Conservation (phyloP, 2,113 vertebrate species). For the Rhegmatorhina hoffmannsi region DNA sequence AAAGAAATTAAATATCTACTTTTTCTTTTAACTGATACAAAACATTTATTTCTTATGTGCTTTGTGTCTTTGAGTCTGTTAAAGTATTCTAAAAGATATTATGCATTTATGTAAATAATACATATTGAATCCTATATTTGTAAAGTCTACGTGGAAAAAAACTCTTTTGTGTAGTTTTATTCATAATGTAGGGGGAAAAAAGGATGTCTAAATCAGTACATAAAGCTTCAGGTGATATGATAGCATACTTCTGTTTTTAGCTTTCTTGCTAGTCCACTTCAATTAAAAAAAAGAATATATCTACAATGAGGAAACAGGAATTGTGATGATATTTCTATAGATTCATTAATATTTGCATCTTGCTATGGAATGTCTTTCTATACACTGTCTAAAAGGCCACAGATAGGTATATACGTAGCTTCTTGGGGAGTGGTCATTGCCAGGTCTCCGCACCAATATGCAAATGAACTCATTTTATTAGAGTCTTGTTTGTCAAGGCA, state of each 20-base stretch:
- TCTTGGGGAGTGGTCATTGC: neutral
- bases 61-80: neutral
- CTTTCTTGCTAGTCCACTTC: neutral
- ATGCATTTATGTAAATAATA: neutral
- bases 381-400: neutral
- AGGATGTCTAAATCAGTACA: neutral
- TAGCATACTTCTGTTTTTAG: neutral
- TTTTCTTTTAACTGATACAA: neutral
- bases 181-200: neutral
- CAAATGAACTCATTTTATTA: neutral
- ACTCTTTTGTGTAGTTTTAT: neutral
- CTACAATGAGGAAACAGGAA: neutral
- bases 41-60: neutral
- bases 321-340: neutral
- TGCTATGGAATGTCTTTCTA: neutral
- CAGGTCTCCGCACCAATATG: neutral
- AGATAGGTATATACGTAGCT: neutral
- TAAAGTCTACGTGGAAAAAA: neutral
- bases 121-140: neutral
- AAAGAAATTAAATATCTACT: neutral
- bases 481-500: neutral
- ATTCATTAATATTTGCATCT: neutral
- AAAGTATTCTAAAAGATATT: neutral
- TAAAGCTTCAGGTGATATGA: neutral
- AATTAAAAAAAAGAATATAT: neutral